Conservation (phyloP, 2,113 vertebrate species). For the human (Homo sapiens) region DNA sequence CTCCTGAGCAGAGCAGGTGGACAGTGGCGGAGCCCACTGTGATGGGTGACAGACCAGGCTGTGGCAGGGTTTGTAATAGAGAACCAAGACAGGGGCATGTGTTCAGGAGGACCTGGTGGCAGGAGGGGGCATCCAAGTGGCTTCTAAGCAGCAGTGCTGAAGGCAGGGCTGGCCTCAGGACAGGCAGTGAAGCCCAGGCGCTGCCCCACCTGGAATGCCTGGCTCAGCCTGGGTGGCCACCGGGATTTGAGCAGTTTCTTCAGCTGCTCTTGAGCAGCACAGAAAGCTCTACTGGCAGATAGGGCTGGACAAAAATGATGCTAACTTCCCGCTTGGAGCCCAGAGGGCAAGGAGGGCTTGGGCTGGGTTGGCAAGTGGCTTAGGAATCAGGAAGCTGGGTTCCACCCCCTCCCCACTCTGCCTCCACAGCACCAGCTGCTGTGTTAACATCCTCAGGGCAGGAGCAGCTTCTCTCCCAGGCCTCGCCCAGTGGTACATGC, state of each 20-base stretch:
- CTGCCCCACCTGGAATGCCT: neutral
- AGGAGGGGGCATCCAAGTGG: neutral
- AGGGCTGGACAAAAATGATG: too few relatives aligned
- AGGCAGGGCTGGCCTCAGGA: too few relatives aligned
- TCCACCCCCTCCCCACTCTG: neutral
- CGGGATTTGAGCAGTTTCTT: rapidly evolving
- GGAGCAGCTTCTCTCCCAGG: too few relatives aligned
- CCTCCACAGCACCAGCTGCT: neutral
- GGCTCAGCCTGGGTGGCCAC: too few relatives aligned
- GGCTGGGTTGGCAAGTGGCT: too few relatives aligned
- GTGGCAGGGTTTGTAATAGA: neutral
- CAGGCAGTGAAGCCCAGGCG: rapidly evolving
- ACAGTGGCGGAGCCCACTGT: neutral
- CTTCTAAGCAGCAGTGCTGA: neutral
- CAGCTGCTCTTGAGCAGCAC: neutral
- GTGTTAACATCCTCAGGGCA: neutral
- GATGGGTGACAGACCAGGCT: neutral
- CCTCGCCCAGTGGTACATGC: rapidly evolving
- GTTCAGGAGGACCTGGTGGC: neutral
- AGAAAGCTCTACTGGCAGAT: too few relatives aligned
- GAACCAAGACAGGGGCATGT: neutral
- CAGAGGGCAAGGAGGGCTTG: too few relatives aligned
- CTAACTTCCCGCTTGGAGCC: neutral
- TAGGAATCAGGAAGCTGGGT: neutral
- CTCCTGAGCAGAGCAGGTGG: too few relatives aligned